phyloP scores from a whole-genome alignment of 2,113 vertebrate species.

The Clupea harengus region DNA sequence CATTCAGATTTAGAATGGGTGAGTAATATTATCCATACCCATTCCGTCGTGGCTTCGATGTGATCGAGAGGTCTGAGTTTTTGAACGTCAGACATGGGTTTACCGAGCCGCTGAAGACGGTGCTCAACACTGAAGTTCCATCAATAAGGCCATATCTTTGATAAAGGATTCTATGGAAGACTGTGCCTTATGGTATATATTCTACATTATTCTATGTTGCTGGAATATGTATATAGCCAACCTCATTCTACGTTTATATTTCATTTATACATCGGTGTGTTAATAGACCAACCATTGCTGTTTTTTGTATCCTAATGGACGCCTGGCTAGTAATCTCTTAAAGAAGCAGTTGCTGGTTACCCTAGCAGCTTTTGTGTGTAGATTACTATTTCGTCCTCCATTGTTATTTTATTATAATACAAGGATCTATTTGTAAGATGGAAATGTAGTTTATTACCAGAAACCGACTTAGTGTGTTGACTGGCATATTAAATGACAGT shows the following conservation, averaged over 20 bases:
- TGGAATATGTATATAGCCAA: background rate
- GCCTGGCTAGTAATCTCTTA: slow-evolving; percentile 50
- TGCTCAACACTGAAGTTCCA: slow-evolving; percentile 50
- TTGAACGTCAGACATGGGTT: slow-evolving; percentile 37
- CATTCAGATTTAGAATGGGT: slow-evolving; percentile 30
- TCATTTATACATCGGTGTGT: slow-evolving; percentile 27
- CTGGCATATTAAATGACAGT: slow-evolving; percentile 4
- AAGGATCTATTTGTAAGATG: background rate
- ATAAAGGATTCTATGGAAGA: slow-evolving; percentile 34
- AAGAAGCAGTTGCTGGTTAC: slow-evolving; percentile 38
- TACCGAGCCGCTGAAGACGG: slow-evolving; percentile 39
- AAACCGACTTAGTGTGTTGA: background rate
- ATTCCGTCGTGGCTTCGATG: slow-evolving; percentile 27
- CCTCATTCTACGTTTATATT: background rate
- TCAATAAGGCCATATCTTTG: slow-evolving; percentile 43
- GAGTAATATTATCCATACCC: slow-evolving; percentile 11
- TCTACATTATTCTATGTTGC: background rate
- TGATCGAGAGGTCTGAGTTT: slow-evolving; percentile 38
- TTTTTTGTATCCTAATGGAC: slow-evolving; percentile 46
- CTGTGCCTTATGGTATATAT: slow-evolving; percentile 41
- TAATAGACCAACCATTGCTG: slow-evolving; percentile 19
- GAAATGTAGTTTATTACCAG: background rate
- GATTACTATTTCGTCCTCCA: slow-evolving; percentile 9
- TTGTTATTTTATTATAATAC: background rate
- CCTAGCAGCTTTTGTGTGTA: background rate